Evolutionary conservation across 1,140 invertebrate genomes (phyloP).

Genomic region (Calephelis nemesis): DNA sequence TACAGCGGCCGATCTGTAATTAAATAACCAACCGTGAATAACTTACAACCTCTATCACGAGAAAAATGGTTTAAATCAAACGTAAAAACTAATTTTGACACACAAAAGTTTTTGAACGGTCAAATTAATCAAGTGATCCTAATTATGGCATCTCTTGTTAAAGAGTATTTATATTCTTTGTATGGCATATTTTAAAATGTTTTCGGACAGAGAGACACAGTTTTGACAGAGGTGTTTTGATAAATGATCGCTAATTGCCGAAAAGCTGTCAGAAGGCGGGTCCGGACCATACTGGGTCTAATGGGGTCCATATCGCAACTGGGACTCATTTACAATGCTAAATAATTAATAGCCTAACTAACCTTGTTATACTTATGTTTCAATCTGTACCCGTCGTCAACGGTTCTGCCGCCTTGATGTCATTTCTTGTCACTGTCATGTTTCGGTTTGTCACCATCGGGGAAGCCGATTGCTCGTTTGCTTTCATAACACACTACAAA

Average conservation of each 20-base stretch:
- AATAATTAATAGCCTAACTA: slow-evolving; percentile 3
- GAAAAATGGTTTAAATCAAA: slow-evolving; percentile 73
- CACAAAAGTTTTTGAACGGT: slow-evolving; percentile 48
- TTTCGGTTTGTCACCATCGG: too few species aligned
- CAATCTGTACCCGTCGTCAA: neutral
- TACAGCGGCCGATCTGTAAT: slow-evolving; percentile 46
- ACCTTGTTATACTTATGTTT: slow-evolving; percentile 8
- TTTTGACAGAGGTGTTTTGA: slow-evolving; percentile 70
- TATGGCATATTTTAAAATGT: slow-evolving; percentile 67
- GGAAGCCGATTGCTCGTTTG: too few species aligned
- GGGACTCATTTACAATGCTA: slow-evolving; percentile 25
- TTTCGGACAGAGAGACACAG: slow-evolving; percentile 63
- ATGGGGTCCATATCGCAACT: slow-evolving; percentile 45
- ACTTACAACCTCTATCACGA: slow-evolving; percentile 66
- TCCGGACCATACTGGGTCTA: slow-evolving; percentile 40
- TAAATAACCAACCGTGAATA: slow-evolving; percentile 69
- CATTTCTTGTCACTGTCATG: too few species aligned
- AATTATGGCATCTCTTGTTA: slow-evolving; percentile 71
- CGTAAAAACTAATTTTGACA: slow-evolving; percentile 53
- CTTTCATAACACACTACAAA: too few species aligned
- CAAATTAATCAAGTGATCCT: slow-evolving; percentile 61
- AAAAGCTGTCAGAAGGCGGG: slow-evolving; percentile 41
- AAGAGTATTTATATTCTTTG: too few species aligned
- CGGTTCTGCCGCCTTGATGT: too few species aligned
- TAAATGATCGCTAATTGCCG: slow-evolving; percentile 71